Percentiles rank a stretch among this genome's conserved stretches.
These are phyloP conservation scores for Gordius sp. DNA, from an alignment of 2,888 invertebrate genomes.

Conservation along the genomic window DNA sequence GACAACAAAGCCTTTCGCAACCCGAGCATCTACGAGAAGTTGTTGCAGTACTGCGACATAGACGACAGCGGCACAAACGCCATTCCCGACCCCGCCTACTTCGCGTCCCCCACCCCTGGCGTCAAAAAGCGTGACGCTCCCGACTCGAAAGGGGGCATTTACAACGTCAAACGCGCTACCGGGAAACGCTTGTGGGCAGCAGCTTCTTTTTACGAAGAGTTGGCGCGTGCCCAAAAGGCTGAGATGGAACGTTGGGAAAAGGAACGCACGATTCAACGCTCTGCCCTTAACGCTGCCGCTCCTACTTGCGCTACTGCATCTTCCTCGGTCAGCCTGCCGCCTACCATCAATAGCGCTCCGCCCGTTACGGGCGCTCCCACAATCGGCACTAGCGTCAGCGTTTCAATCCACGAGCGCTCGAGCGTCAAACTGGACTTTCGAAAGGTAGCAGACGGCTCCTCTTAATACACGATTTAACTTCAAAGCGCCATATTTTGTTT, in stretches of 20 bases:
- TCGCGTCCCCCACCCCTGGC: background rate
- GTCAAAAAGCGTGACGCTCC: background rate
- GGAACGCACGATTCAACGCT: background rate
- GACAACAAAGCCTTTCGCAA: slow-evolving; percentile 13
- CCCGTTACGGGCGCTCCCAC: no score
- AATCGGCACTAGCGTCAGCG: no score
- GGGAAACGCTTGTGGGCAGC: slow-evolving; percentile 5
- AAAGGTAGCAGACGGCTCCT: no score
- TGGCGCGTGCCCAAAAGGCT: background rate
- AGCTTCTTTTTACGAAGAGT: background rate
- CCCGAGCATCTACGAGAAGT: slow-evolving; percentile 10
- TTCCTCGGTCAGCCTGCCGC: no score
- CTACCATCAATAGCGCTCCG: no score
- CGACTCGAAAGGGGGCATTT: background rate
- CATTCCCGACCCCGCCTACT: background rate
- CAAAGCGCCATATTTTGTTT: no score
- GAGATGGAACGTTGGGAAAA: slow-evolving; percentile 10
- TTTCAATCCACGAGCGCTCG: no score
- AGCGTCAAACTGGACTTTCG: no score
- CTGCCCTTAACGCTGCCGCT: background rate
- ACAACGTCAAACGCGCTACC: background rate
- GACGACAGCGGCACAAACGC: background rate
- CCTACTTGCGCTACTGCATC: no score
- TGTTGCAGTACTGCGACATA: slow-evolving; percentile 2
- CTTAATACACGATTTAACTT: no score